phyloP scores from a whole-genome alignment of 2,113 vertebrate species.

The Gymnorhina tibicen region DNA sequence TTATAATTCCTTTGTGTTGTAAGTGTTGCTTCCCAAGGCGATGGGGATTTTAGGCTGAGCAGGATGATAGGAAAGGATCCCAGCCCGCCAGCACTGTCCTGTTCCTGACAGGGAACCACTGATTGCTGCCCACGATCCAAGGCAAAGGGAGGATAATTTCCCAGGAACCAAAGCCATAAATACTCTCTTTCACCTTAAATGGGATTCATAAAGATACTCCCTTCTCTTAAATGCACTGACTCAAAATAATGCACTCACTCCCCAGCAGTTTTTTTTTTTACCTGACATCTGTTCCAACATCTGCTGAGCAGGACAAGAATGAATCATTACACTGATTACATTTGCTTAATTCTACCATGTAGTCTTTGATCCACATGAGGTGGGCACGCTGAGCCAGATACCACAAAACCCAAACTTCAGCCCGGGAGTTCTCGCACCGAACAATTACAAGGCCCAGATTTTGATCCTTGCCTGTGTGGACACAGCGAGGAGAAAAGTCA shows the following conservation, averaged over 20 bases:
- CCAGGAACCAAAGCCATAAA: constrained; percentile 35
- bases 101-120: background rate
- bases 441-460: background rate
- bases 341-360: constrained; percentile 32
- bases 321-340: constrained; percentile 53
- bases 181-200: constrained; percentile 45
- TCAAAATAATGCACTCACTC: constrained; percentile 55
- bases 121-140: background rate
- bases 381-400: background rate
- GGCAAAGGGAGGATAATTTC: constrained; percentile 14
- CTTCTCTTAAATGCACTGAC: constrained; percentile 52
- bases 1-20: background rate
- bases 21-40: background rate
- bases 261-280: background rate
- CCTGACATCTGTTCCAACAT: constrained; percentile 68
- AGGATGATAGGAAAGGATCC: background rate
- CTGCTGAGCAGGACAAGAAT: constrained; percentile 44
- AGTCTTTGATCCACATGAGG: constrained; percentile 15
- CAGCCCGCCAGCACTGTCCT: background rate
- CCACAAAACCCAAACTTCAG: background rate
- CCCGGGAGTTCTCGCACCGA: background rate
- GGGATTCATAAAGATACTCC: constrained; percentile 54
- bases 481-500: background rate
- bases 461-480: background rate
- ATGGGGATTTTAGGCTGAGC: background rate